These are phyloP conservation scores for Yponomeuta sedellus DNA, from an alignment of 2,888 invertebrate genomes.

Conservation along the genomic window DNA sequence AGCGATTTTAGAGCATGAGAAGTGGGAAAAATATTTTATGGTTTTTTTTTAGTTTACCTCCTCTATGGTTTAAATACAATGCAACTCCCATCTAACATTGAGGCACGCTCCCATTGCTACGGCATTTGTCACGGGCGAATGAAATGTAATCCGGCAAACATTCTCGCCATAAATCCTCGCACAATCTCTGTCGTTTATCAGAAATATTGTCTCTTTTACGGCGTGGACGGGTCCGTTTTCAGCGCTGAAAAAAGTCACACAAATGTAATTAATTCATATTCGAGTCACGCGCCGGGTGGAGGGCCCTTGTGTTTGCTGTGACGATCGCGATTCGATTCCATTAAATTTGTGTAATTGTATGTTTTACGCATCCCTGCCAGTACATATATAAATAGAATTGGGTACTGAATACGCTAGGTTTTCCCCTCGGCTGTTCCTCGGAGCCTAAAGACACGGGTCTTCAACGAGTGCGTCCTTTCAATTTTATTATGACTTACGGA, in stretches of 20 bases:
- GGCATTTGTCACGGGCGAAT: not conserved
- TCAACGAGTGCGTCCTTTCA: too few relatives aligned
- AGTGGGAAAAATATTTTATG: too few relatives aligned
- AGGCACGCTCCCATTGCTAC: too few relatives aligned
- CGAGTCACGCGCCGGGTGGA: conserved; percentile 31
- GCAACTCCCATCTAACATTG: too few relatives aligned
- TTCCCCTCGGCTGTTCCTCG: too few relatives aligned
- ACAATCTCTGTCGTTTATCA: conserved; percentile 23
- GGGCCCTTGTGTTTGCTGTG: conserved; percentile 5
- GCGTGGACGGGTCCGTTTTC: conserved; percentile 30
- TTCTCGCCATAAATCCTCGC: conserved; percentile 7
- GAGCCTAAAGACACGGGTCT: too few relatives aligned
- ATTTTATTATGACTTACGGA: too few relatives aligned
- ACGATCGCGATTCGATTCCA: conserved; percentile 10
- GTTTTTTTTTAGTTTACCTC: too few relatives aligned
- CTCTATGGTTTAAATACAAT: too few relatives aligned
- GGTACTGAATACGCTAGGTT: too few relatives aligned
- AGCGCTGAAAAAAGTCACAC: conserved; percentile 31
- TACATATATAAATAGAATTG: not conserved
- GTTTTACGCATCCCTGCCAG: not conserved
- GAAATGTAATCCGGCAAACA: conserved; percentile 4
- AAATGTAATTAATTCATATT: conserved; percentile 45
- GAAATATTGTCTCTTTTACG: conserved; percentile 27
- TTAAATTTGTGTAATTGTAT: conserved; percentile 10
- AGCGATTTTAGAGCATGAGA: too few relatives aligned